Evolutionary conservation across 2,797 vertebrate species (phyloP).

Genomic region (Heterohyrax brucei): DNA sequence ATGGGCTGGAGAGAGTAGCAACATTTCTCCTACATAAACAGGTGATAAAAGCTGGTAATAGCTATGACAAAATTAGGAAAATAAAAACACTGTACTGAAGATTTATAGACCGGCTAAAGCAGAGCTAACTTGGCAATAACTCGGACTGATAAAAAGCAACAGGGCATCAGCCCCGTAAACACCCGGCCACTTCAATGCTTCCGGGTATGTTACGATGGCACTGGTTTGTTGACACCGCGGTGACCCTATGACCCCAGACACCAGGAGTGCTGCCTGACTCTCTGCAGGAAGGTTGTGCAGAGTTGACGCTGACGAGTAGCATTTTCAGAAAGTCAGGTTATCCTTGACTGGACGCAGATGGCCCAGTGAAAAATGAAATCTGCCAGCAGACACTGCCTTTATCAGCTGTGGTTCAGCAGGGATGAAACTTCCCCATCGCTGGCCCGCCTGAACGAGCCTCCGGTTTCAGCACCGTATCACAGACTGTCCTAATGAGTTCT

Average conservation of each 20-base stretch:
- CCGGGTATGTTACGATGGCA: constrained; percentile 90
- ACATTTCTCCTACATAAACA: constrained; percentile 83
- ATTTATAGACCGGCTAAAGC: constrained; percentile 89
- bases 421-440: constrained; percentile 91
- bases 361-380: constrained; percentile 92
- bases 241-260: constrained; percentile 88
- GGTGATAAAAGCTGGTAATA: constrained; percentile 89
- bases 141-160: constrained; percentile 88
- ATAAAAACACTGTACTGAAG: constrained; percentile 88
- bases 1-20: neutral
- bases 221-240: constrained; percentile 89
- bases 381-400: constrained; percentile 92
- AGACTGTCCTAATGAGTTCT: constrained; percentile 92
- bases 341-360: constrained; percentile 93
- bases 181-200: constrained; percentile 89
- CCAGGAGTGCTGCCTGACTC: constrained; percentile 89
- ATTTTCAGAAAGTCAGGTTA: constrained; percentile 91
- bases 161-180: constrained; percentile 88
- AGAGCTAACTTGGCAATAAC: constrained; percentile 88
- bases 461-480: constrained; percentile 92
- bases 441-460: constrained; percentile 89
- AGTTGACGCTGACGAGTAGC: constrained; percentile 89
- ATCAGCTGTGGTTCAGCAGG: constrained; percentile 92
- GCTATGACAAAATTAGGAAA: constrained; percentile 89
- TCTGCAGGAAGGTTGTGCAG: constrained; percentile 86